Percentiles rank a stretch among this genome's conserved stretches.
Conservation (phyloP, 2,888 invertebrate genomes). For the Eubasilissa splendida region DNA sequence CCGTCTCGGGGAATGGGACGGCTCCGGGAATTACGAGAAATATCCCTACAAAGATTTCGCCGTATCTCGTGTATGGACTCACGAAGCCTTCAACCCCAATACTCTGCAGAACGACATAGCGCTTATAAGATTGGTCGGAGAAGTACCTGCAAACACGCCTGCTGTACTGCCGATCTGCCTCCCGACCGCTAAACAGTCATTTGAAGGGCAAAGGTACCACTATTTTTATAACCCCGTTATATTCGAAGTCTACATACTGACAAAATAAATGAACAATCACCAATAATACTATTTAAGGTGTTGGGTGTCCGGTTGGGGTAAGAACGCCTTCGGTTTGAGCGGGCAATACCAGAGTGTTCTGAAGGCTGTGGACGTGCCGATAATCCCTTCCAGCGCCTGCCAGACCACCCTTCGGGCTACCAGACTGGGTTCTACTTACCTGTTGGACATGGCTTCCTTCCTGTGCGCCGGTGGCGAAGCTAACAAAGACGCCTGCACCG, state of each 20-base stretch:
- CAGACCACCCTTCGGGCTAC: conserved; percentile 77
- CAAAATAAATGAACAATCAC: too few relatives aligned
- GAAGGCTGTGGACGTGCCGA: conserved; percentile 83
- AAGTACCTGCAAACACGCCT: conserved; percentile 72
- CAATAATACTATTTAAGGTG: conserved; percentile 65
- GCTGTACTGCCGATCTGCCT: conserved; percentile 78
- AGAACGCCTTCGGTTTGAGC: conserved; percentile 78
- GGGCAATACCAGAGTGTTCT: conserved; percentile 77
- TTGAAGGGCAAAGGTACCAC: conserved; percentile 70
- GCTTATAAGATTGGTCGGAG: conserved; percentile 77
- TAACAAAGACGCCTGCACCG: conserved; percentile 85
- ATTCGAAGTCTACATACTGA: too few relatives aligned
- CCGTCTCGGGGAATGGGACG: conserved; percentile 85
- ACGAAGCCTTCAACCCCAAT: conserved; percentile 78
- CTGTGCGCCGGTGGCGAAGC: conserved; percentile 86
- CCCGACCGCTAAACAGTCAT: conserved; percentile 67
- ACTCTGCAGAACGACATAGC: conserved; percentile 89
- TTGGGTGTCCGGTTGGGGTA: conserved; percentile 91
- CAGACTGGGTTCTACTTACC: conserved; percentile 76
- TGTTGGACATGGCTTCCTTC: conserved; percentile 78
- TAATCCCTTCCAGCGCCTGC: conserved; percentile 78
- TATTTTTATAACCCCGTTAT: too few relatives aligned
- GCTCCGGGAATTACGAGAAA: conserved; percentile 76
- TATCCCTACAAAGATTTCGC: conserved; percentile 77
- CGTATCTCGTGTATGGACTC: conserved; percentile 74